These are phyloP conservation scores for Nerophis lumbriciformis DNA, from an alignment of 2,113 vertebrate genomes.

Conservation along the genomic window DNA sequence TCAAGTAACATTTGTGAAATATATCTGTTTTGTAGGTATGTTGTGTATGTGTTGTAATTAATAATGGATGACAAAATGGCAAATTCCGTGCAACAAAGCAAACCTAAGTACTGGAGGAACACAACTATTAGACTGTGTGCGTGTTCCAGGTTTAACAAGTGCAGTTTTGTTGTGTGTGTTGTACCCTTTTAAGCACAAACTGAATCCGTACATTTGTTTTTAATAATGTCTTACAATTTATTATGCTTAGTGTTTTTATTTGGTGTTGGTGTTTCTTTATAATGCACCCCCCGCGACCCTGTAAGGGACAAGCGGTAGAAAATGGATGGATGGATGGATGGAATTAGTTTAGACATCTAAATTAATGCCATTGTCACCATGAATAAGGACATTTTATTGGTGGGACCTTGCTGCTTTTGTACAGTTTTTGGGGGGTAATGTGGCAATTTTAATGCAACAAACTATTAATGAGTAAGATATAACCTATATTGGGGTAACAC, in stretches of 20 bases:
- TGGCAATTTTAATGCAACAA: no score
- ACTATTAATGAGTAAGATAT: no score
- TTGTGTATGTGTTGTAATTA: background rate
- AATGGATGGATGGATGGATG: no score
- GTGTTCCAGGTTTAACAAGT: conserved; percentile 10
- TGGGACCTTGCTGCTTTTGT: conserved; percentile 13
- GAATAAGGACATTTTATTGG: background rate
- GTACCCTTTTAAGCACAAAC: conserved; percentile 25
- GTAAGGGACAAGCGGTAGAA: no score
- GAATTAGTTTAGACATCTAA: background rate
- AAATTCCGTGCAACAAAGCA: background rate
- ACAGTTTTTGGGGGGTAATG: background rate
- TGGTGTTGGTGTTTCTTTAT: background rate
- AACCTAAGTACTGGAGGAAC: conserved; percentile 9
- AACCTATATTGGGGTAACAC: no score
- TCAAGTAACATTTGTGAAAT: background rate
- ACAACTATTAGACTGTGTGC: background rate
- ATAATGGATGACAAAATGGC: background rate
- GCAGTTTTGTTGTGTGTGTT: conserved; percentile 46
- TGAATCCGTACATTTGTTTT: conserved; percentile 20
- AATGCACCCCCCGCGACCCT: no score
- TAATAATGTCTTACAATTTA: conserved; percentile 9
- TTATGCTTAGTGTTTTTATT: conserved; percentile 25
- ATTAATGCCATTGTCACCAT: background rate
- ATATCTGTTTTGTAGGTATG: background rate